Conservation (phyloP, 2,797 vertebrate genomes). For the Peromyscus attwateri region DNA sequence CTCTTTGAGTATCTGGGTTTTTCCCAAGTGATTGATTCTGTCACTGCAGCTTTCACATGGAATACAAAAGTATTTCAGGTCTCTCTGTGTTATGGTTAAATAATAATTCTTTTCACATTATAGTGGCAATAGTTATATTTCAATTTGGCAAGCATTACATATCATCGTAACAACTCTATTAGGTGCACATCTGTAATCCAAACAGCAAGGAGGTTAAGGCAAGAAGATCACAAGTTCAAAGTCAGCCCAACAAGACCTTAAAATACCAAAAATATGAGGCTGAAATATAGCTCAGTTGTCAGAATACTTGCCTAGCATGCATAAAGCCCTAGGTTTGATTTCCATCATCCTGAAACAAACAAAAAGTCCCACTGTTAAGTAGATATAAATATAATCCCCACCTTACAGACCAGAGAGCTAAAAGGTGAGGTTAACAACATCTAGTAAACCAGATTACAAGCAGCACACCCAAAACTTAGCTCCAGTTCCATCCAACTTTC, state of each 20-base stretch:
- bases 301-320: background rate
- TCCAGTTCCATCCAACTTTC: background rate
- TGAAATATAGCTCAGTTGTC: background rate
- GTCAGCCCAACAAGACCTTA: background rate
- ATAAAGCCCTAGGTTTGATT: background rate
- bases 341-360: background rate
- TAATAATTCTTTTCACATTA: background rate
- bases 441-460: background rate
- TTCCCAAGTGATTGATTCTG: background rate
- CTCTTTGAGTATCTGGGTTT: background rate
- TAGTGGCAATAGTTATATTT: background rate
- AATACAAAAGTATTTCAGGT: background rate
- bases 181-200: background rate
- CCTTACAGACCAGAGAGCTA: background rate
- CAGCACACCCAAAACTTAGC: background rate
- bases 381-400: background rate
- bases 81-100: background rate
- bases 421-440: background rate
- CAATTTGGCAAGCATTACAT: conserved; percentile 4
- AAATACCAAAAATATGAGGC: background rate
- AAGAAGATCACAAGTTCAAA: background rate
- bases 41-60: background rate
- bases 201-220: background rate
- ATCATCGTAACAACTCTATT: background rate
- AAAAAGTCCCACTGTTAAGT: background rate